A percentile compares a stretch with the other conserved stretches of the same genome.
These are phyloP conservation scores for Falco novaeseelandiae DNA, from an alignment of 2,797 vertebrate species.

Conservation along the genomic window DNA sequence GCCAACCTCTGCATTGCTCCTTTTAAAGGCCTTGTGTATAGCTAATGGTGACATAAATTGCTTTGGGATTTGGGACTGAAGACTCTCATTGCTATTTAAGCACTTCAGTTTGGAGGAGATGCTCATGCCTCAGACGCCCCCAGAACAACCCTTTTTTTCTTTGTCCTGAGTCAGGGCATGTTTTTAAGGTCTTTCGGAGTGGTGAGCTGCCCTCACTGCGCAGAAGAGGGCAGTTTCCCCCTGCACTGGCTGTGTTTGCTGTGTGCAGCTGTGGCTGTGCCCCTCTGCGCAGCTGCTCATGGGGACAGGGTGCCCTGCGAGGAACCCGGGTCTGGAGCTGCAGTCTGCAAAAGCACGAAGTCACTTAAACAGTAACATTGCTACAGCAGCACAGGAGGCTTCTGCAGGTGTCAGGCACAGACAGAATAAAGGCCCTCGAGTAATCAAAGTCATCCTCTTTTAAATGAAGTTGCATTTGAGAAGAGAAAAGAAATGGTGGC, in stretches of 20 bases:
- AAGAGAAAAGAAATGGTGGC: neutral
- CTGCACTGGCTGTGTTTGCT: neutral
- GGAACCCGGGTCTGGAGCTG: neutral
- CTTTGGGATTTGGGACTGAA: neutral
- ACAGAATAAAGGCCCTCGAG: neutral
- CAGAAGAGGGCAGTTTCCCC: neutral
- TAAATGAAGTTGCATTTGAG: neutral
- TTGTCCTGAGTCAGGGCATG: neutral
- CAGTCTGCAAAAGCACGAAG: neutral
- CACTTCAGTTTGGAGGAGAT: neutral
- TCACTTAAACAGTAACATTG: neutral
- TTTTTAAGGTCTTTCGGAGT: neutral
- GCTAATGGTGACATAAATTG: neutral
- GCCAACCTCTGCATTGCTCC: neutral
- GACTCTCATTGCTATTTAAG: neutral
- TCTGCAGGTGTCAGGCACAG: neutral
- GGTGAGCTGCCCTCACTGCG: neutral
- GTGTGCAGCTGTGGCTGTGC: neutral
- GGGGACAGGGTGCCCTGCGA: accelerated
- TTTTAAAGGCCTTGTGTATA: neutral
- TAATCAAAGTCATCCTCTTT: neutral
- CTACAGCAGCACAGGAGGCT: neutral
- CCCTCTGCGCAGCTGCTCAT: neutral
- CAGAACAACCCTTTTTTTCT: neutral
- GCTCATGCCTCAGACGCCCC: neutral